phyloP scores from a whole-genome alignment of 2,888 invertebrate species.

The Elegia similella region DNA sequence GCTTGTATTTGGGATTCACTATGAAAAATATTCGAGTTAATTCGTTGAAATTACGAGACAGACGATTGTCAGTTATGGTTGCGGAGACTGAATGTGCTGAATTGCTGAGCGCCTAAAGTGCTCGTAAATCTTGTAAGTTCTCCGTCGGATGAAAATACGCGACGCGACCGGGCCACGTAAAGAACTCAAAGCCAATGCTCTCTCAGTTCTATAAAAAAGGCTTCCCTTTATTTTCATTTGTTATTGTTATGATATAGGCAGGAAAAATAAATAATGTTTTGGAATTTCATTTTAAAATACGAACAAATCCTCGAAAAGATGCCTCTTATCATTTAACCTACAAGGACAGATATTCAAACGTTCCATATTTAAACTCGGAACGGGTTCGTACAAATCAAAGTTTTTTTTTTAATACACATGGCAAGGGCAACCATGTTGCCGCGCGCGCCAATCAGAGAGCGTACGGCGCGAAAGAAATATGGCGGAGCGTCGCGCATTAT shows the following conservation, averaged over 20 bases:
- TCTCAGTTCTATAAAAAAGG: conserved; percentile 28
- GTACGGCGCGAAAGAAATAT: conserved; percentile 52
- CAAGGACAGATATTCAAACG: conserved; percentile 16
- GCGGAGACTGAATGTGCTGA: conserved; percentile 69
- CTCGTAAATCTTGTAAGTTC: conserved; percentile 71
- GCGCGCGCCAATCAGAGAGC: conserved; percentile 61
- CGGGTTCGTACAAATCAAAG: conserved; percentile 34
- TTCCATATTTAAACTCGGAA: conserved; percentile 31
- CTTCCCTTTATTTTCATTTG: not conserved
- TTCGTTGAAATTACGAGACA: conserved; percentile 68
- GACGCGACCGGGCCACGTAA: conserved; percentile 45
- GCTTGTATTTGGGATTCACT: conserved; percentile 25
- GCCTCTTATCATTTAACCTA: not conserved
- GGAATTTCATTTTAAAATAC: not conserved
- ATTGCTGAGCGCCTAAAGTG: conserved; percentile 65
- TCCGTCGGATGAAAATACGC: conserved; percentile 68
- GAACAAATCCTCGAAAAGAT: not conserved
- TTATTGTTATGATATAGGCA: not conserved
- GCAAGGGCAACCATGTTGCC: conserved; percentile 72
- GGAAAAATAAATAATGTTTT: not conserved
- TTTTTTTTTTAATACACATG: conserved; percentile 43
- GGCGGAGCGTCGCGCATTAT: conserved; percentile 60
- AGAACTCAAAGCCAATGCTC: conserved; percentile 36
- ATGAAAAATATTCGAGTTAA: conserved; percentile 55
- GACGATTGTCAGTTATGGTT: conserved; percentile 70